phyloP scores from a whole-genome alignment of 2,113 vertebrate genomes.

The Hemichromis elongatus region DNA sequence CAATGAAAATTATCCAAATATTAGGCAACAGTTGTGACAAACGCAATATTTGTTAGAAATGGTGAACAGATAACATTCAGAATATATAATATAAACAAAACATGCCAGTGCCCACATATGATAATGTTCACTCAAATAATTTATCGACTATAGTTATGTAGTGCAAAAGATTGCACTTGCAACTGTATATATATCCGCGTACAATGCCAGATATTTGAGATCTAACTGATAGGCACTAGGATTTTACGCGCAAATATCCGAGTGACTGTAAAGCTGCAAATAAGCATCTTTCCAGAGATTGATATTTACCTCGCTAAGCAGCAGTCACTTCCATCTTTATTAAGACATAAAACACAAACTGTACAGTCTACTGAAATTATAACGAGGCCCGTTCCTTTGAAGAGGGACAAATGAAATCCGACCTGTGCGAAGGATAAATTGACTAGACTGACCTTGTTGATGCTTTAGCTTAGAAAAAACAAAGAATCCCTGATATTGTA shows the following conservation, averaged over 20 bases:
- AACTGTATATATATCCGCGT: not conserved
- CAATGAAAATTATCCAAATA: conserved; percentile 57
- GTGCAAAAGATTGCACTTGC: not conserved
- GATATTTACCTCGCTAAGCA: not conserved
- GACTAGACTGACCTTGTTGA: not conserved
- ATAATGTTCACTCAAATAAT: not conserved
- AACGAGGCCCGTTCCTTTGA: conserved; percentile 6
- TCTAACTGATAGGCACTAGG: not conserved
- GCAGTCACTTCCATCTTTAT: conserved; percentile 16
- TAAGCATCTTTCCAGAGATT: conserved; percentile 6
- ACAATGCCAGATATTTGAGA: not conserved
- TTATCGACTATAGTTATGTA: not conserved
- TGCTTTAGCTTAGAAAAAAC: not conserved
- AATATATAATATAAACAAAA: not conserved
- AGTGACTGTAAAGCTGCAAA: not conserved
- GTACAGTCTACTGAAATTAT: not conserved
- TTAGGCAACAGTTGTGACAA: conserved; percentile 40
- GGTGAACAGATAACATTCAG: not conserved
- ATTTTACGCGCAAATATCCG: conserved; percentile 3
- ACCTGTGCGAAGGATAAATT: not conserved
- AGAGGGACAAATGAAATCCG: not conserved
- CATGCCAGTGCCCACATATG: not conserved
- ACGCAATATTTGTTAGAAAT: not conserved
- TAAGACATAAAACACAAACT: conserved; percentile 24
- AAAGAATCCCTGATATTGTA: not conserved